Conservation (phyloP, 2,888 invertebrate species). For the Anarsia innoxiella region DNA sequence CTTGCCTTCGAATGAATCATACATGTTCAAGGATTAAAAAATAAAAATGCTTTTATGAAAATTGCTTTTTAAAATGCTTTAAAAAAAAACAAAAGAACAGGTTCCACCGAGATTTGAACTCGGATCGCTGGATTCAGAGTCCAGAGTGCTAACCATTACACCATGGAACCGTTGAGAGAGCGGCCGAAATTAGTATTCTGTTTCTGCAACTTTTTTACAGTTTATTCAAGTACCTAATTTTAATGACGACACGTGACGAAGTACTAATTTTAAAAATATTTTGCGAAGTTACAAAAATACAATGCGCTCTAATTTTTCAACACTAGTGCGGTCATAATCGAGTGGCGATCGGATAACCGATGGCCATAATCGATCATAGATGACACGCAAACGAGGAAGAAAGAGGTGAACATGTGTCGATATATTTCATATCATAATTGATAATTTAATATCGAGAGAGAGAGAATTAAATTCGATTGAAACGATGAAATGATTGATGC, state of each 20-base stretch:
- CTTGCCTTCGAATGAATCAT: conserved; percentile 13
- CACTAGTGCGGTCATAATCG: no score
- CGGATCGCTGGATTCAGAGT: conserved; percentile 88
- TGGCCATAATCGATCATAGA: conserved; percentile 51
- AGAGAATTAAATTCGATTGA: conserved; percentile 20
- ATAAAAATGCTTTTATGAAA: conserved; percentile 3
- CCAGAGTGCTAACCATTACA: conserved; percentile 88
- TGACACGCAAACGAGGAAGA: conserved; percentile 30
- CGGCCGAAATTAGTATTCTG: not conserved
- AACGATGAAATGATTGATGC: conserved; percentile 5
- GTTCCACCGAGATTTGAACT: conserved; percentile 88
- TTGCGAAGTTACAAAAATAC: no score
- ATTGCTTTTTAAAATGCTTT: not conserved
- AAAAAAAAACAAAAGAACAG: conserved; percentile 35
- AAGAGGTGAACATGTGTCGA: conserved; percentile 41
- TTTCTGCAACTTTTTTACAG: no score
- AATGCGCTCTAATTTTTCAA: no score
- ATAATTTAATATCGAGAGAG: no score
- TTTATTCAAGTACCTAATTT: no score
- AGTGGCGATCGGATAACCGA: conserved; percentile 18
- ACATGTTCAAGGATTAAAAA: not conserved
- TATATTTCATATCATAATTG: conserved; percentile 15
- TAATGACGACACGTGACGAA: no score
- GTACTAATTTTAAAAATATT: no score
- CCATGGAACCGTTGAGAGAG: conserved; percentile 77